Evolutionary conservation across 92 coral and sea anemone species (phyloP), one percentile per base, ranked within the genome.

Genomic region (Parazoanthus swiftii): DNA sequence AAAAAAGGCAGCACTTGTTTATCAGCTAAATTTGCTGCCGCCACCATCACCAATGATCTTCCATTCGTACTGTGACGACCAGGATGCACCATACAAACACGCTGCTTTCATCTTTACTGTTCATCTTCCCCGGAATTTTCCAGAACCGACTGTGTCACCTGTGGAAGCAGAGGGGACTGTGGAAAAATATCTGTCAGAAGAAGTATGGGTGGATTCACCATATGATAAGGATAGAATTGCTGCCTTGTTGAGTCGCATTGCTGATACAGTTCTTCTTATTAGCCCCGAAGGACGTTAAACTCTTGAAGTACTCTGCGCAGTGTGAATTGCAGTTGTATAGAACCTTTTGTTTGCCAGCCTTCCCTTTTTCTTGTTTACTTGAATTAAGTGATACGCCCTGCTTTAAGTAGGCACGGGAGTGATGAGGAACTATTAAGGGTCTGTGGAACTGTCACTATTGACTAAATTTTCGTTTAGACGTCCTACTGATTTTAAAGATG

Each of bases 61-160:
- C 82, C 93, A 96, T 71, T 81, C 94, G 1, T 96, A 92, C 75
- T 96, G 99, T 63, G 98, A 96, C 71, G 94, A 93, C 71, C 96
- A 96, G 82, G 93, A 93, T 85, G 98, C 99, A 42, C 94, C 89
- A 0, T 91, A 88, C 76, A 95, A 93, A 54, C 94, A 90, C 58
- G 93, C 92, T 1, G 94, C 94, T 9, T 86, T 96, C 6, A 77
- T 96, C 44, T 95, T 96, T 89, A 96, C 99, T n/a, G 96, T 96
- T 11, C 88, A 92, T 74, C 70, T 96, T 59, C 98, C 98, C 35
- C 73, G 25, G 3, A 93, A 86, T 23, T 29, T 29, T 29, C 95
- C 95, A 18, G 83, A 88, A 66, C 56, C 86, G 29, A 86, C 94
- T n/a, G 80, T 92, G 29, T 0, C 72, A 1, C 91, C 92, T 2